Evolutionary conservation across 2,113 vertebrate genomes (phyloP).

Genomic region (Rana temporaria): DNA sequence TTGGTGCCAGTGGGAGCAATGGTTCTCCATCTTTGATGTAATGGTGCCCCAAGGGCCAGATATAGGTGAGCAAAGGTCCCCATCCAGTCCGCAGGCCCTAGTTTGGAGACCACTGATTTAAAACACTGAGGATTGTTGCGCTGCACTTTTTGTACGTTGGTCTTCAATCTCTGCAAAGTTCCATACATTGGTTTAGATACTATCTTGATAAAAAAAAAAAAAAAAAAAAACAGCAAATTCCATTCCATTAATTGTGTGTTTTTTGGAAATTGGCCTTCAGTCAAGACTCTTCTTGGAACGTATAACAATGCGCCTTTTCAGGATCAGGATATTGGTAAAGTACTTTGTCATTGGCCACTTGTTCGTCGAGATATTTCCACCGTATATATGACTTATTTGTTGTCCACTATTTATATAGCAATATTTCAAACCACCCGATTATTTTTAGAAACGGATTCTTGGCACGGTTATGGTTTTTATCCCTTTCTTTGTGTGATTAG

Average conservation of each 20-base stretch:
- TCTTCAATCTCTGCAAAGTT: not conserved
- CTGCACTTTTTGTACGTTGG: not conserved
- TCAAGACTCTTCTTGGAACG: constrained; percentile 9
- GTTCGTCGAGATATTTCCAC: constrained; percentile 25
- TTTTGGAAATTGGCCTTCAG: constrained; percentile 46
- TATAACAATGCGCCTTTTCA: constrained; percentile 28
- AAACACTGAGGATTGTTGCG: no score
- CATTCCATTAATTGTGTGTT: constrained; percentile 42
- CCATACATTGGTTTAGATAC: not conserved
- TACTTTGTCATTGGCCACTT: constrained; percentile 13
- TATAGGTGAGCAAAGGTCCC: no score
- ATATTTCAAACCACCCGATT: constrained; percentile 38
- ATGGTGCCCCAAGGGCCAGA: no score
- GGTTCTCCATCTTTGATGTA: no score
- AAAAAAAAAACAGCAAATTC: constrained; percentile 29
- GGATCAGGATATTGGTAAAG: constrained; percentile 45
- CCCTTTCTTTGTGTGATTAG: constrained; percentile 42
- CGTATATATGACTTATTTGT: constrained; percentile 45
- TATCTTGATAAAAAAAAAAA: constrained; percentile 5
- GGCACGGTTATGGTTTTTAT: constrained; percentile 35
- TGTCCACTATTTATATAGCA: constrained; percentile 56
- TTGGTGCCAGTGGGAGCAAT: no score
- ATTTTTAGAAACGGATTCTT: constrained; percentile 47
- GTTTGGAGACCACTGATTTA: no score
- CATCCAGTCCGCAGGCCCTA: no score